Evolutionary conservation across 92 coral and sea anemone genomes (phyloP).

Genomic region (Phenganax marumi): DNA sequence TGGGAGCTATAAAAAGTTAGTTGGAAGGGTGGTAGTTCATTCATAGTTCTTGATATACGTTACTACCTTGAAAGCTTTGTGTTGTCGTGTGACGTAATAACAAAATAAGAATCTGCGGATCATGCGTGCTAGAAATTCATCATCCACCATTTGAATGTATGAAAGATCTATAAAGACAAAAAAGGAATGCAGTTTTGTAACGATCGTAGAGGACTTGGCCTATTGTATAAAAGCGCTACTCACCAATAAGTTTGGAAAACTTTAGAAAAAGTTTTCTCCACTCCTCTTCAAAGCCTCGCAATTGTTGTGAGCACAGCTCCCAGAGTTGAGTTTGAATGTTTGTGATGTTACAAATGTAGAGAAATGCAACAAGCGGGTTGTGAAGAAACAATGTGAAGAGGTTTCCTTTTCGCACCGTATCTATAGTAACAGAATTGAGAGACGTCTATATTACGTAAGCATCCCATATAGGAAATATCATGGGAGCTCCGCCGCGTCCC

Average conservation of each 20-base stretch:
- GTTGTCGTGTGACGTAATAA: slow-evolving; percentile 83
- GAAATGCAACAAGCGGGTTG: slow-evolving; percentile 85
- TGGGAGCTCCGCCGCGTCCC: background rate
- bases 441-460: background rate
- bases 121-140: slow-evolving; percentile 83
- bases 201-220: background rate
- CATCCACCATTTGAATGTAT: slow-evolving; percentile 74
- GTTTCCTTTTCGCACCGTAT: slow-evolving; percentile 84
- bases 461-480: background rate
- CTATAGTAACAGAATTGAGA: slow-evolving; percentile 44
- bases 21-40: background rate
- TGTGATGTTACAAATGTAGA: slow-evolving; percentile 76
- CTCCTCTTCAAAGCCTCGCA: slow-evolving; percentile 76
- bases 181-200: background rate
- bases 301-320: slow-evolving; percentile 88
- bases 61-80: slow-evolving; percentile 88
- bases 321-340: slow-evolving; percentile 88
- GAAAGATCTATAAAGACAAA: slow-evolving; percentile 65
- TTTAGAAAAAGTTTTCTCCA: slow-evolving; percentile 65
- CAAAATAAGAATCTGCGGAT: slow-evolving; percentile 80
- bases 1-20: background rate
- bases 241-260: slow-evolving; percentile 89
- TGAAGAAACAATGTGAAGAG: slow-evolving; percentile 81
- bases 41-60: background rate
- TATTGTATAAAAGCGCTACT: slow-evolving; percentile 3